These are phyloP conservation scores for Paramuricea clavata DNA, from an alignment of 92 coral and sea anemone genomes.

Conservation along the genomic window DNA sequence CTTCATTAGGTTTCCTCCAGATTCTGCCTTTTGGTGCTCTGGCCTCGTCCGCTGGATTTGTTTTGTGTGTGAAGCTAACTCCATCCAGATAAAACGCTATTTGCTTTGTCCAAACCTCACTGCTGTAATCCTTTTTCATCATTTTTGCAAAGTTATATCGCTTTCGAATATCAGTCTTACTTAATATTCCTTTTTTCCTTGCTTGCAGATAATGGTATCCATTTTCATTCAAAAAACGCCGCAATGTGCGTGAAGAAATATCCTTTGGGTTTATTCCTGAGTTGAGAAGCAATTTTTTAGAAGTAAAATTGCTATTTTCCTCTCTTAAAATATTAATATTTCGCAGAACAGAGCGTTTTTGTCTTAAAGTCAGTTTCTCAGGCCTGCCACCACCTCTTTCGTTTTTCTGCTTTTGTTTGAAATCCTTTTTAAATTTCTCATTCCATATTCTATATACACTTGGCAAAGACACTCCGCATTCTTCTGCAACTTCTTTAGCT, in stretches of 20 bases:
- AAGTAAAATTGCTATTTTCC: constrained; percentile 38
- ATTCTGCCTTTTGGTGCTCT: constrained; percentile 58
- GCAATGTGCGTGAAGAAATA: constrained; percentile 42
- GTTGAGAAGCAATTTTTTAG: constrained; percentile 34
- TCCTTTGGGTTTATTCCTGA: constrained; percentile 6
- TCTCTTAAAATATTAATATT: constrained; percentile 26
- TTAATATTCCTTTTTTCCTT: constrained; percentile 51
- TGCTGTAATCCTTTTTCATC: background rate
- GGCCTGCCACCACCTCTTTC: constrained; percentile 30
- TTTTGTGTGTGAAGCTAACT: constrained; percentile 51
- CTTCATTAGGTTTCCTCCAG: constrained; percentile 58
- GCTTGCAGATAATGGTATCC: constrained; percentile 51
- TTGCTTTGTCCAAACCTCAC: constrained; percentile 43
- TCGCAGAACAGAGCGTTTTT: constrained; percentile 38
- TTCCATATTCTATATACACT: constrained; percentile 18
- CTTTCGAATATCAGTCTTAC: background rate
- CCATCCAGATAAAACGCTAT: constrained; percentile 66
- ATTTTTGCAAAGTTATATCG: constrained; percentile 28
- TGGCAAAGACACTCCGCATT: background rate
- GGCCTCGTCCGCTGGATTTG: constrained; percentile 60
- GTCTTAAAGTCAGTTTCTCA: constrained; percentile 34
- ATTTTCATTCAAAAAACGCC: constrained; percentile 36
- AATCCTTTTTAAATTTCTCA: constrained; percentile 5
- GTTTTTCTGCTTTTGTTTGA: constrained; percentile 11
- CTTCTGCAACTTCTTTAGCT: background rate